These are phyloP conservation scores for Adrianichthys oophorus DNA, from an alignment of 2,797 vertebrate genomes.

Conservation along the genomic window DNA sequence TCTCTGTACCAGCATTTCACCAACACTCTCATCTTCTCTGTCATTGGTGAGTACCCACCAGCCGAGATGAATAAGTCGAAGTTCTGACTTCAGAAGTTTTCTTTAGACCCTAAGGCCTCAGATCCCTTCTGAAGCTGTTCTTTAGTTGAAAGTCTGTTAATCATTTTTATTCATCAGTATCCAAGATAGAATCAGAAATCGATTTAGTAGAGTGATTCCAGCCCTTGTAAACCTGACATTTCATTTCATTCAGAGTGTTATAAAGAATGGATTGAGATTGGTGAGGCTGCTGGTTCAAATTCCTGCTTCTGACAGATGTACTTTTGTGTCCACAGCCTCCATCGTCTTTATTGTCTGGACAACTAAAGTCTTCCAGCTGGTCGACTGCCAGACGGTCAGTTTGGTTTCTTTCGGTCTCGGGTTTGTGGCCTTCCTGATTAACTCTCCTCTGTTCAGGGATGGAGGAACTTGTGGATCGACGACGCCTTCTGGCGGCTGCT, in stretches of 20 bases:
- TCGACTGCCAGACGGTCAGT: conserved; percentile 93
- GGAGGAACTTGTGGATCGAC: conserved; percentile 95
- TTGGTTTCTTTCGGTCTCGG: conserved; percentile 1
- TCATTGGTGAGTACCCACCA: conserved; percentile 82
- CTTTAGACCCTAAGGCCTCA: no score
- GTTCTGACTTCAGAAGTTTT: not conserved
- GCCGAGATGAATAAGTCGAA: not conserved
- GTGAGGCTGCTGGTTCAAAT: no score
- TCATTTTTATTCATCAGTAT: no score
- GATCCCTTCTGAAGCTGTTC: no score
- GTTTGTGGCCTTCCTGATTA: not conserved
- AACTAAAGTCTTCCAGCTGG: conserved; percentile 93
- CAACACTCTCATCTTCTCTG: conserved; percentile 94
- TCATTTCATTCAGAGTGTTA: no score
- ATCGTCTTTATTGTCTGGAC: conserved; percentile 97
- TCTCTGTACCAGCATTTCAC: conserved; percentile 95
- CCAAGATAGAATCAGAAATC: no score
- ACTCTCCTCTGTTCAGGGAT: conserved; percentile 77
- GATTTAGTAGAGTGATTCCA: no score
- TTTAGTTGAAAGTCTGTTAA: no score
- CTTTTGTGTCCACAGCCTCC: conserved; percentile 80
- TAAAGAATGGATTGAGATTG: no score
- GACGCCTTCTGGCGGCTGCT: conserved; percentile 96
- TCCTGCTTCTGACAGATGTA: not conserved
- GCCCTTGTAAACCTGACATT: no score